Base-by-base conservation (phyloP, 1,140 invertebrate species). In the Zaprionus inermis region DNA sequence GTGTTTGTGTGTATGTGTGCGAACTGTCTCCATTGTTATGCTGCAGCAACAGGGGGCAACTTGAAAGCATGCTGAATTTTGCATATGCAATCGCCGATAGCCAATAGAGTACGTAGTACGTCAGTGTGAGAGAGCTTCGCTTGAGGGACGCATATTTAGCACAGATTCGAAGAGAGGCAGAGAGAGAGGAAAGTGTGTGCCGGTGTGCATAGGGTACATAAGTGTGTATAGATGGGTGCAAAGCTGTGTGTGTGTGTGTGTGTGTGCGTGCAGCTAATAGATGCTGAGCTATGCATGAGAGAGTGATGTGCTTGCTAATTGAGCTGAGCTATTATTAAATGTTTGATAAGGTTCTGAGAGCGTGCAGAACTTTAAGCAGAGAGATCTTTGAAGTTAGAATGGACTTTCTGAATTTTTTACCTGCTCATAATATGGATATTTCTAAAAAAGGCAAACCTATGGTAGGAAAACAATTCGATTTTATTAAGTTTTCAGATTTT, bases 41-140 rank as follows among this genome's bases (percentile, higher is more conserved):
- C 57, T 57, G 20, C 41, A 51, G 20, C 46, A 34, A 36, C 32
- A 12, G 18, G n/a, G 46, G 12, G 18, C 54, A 55, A 32, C 22
- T 70, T 55, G 49, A 51, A 49, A 56, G 24, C 66, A 75, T 60
- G 60, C 16, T 44, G 57, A 28, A 73, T 73, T 61, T 73, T 70
- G 58, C 66, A 74, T 70, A 71, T 75, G 58, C 67, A 71, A 64
- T 44, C 58, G 44, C 32, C 57, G 32, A 63, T 60, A 59, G 46
- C 54, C 69, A 49, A 38, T 55, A n/a, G n/a, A n/a, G n/a, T n/a
- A n/a, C 46, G 38, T 61, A 56, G 38, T 61, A 49, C 24, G 12
- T 46, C 49, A 20, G 10, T n/a, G 14, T 54, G 41, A 55, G n/a
- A 64, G 51, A 56, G 49, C 10, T 28, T 9, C 2, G 60, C 60